Evolutionary conservation across 1,140 invertebrate species (phyloP).

Genomic region (Drosophila auraria): DNA sequence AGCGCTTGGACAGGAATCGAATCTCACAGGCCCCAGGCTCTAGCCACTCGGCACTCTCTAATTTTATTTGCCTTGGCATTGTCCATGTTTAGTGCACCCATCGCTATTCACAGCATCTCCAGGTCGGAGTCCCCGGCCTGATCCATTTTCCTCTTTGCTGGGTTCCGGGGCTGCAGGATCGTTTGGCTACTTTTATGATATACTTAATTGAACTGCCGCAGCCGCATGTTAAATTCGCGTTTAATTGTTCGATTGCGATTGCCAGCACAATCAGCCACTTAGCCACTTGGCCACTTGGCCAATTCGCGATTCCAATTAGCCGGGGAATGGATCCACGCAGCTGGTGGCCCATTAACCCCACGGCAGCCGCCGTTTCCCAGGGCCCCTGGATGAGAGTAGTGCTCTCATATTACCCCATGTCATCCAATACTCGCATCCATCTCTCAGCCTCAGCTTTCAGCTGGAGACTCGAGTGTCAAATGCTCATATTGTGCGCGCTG

Average conservation of each 20-base stretch:
- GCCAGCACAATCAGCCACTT: constrained; percentile 29
- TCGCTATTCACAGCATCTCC: constrained; percentile 6
- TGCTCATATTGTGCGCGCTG: constrained; percentile 33
- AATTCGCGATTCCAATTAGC: constrained; percentile 57
- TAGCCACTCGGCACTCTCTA: constrained; percentile 28
- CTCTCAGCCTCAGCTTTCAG: not conserved
- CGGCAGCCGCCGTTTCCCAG: constrained; percentile 2
- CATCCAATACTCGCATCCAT: constrained; percentile 45
- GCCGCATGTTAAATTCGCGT: constrained; percentile 25
- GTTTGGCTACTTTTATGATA: constrained; percentile 27
- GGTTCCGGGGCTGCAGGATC: not conserved
- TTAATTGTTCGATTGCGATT: constrained; percentile 54
- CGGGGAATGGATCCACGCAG: constrained; percentile 39
- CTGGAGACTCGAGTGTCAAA: constrained; percentile 26
- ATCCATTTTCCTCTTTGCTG: constrained; percentile 6
- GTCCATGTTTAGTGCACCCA: constrained; percentile 32
- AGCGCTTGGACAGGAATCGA: constrained; percentile 7
- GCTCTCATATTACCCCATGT: constrained; percentile 14
- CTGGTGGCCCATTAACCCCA: constrained; percentile 44
- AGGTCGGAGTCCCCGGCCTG: not conserved
- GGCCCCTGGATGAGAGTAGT: not conserved
- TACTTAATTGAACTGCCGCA: constrained; percentile 23
- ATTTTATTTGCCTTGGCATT: constrained; percentile 58
- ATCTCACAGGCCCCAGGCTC: constrained; percentile 8
- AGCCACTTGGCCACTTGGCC: constrained; percentile 26